Percentiles rank a stretch among this genome's conserved stretches.
These are phyloP conservation scores for Chirona hameri DNA, from an alignment of 2,888 invertebrate genomes.

Conservation along the genomic window DNA sequence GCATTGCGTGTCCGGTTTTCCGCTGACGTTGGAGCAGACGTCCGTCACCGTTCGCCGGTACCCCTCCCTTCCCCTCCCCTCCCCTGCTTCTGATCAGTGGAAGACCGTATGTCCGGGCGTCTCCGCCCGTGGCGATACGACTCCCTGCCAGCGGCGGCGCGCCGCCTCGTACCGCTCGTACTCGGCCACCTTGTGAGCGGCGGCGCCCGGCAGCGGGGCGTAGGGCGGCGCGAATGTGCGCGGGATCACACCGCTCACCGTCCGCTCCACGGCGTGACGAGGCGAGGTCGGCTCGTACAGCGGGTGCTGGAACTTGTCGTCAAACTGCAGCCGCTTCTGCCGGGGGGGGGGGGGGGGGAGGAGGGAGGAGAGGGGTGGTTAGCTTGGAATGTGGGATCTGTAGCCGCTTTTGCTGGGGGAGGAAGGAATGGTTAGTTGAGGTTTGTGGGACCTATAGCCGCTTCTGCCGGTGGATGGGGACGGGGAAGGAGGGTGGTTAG, in stretches of 20 bases:
- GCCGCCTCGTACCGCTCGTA: neutral
- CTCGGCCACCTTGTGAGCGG: neutral
- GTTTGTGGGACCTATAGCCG: too few species aligned
- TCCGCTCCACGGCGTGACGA: neutral
- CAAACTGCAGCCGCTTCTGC: neutral
- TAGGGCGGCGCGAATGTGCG: neutral
- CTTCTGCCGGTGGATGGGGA: too few species aligned
- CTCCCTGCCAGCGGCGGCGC: neutral
- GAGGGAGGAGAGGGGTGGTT: neutral
- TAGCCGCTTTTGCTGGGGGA: too few species aligned
- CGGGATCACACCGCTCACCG: neutral
- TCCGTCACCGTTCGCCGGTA: too few species aligned
- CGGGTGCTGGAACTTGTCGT: constrained; percentile 22
- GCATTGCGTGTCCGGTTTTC: too few species aligned
- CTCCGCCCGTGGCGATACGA: neutral
- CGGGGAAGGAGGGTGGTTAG: too few species aligned
- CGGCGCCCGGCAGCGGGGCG: neutral
- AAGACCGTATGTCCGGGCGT: constrained; percentile 5
- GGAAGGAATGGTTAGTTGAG: too few species aligned
- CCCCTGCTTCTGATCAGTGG: neutral
- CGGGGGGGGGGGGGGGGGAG: neutral
- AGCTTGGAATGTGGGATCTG: too few species aligned
- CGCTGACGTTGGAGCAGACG: too few species aligned
- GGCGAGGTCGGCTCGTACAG: neutral
- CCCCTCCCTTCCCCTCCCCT: too few species aligned